Conservation (phyloP, 2,113 vertebrate species). For the Galbula dea region DNA sequence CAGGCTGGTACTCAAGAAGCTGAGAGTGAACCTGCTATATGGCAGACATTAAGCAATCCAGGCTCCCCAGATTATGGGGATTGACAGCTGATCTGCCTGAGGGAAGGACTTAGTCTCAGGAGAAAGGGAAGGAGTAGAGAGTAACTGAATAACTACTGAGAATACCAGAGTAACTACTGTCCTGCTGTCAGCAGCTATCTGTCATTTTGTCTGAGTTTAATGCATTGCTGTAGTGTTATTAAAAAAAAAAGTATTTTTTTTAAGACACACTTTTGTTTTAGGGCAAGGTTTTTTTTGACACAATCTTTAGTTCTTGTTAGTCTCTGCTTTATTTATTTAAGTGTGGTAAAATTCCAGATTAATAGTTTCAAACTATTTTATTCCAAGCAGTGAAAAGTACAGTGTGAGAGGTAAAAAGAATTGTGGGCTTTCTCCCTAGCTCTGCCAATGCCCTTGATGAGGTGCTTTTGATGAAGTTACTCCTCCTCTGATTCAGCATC, state of each 20-base stretch:
- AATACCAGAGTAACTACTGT: no score
- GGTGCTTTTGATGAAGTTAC: neutral
- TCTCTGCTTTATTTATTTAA: neutral
- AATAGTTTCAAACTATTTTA: neutral
- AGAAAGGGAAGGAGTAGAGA: neutral
- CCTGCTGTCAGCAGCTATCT: neutral
- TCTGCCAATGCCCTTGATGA: neutral
- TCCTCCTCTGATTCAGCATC: constrained; percentile 20
- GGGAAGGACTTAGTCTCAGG: neutral
- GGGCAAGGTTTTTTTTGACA: fast-evolving
- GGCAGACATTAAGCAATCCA: neutral
- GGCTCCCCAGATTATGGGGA: neutral
- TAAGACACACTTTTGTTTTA: neutral
- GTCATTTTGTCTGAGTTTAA: neutral
- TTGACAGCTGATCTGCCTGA: neutral
- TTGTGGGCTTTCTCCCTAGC: neutral
- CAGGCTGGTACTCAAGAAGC: neutral
- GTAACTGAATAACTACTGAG: neutral
- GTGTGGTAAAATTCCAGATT: neutral
- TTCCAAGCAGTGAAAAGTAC: neutral
- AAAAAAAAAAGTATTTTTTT: neutral
- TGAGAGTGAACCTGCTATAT: neutral
- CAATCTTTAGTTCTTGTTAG: neutral
- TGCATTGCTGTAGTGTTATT: neutral
- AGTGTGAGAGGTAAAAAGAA: neutral